These are phyloP conservation scores for Prenolepis imparis DNA, from an alignment of 2,888 invertebrate genomes.

Conservation along the genomic window DNA sequence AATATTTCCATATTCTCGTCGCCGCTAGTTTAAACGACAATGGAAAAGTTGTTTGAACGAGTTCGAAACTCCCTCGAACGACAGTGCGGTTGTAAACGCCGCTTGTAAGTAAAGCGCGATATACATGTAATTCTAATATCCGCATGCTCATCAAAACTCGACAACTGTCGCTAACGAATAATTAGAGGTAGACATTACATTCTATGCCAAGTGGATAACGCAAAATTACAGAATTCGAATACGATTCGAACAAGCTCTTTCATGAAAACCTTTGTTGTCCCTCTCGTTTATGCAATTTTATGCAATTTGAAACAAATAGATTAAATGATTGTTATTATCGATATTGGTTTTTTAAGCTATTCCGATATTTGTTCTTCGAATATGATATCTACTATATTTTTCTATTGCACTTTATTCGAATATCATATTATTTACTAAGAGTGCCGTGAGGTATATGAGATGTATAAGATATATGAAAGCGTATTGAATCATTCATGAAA, in stretches of 20 bases:
- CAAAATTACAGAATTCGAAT: slow-evolving; percentile 9
- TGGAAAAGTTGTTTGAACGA: slow-evolving; percentile 31
- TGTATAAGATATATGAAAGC: not conserved
- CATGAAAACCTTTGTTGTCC: not conserved
- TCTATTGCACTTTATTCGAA: not conserved
- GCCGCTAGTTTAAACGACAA: not conserved
- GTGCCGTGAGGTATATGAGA: not conserved
- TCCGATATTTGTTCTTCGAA: not conserved
- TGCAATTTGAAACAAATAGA: not conserved
- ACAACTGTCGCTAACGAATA: slow-evolving; percentile 37
- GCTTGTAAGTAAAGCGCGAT: slow-evolving; percentile 8
- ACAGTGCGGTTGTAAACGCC: not conserved
- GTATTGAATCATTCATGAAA: not conserved
- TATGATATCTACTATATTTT: not conserved
- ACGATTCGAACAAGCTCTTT: not conserved
- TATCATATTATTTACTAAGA: not conserved
- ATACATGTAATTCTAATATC: slow-evolving; percentile 4
- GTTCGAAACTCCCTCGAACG: slow-evolving; percentile 38
- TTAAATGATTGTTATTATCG: not conserved
- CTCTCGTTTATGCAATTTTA: slow-evolving; percentile 18
- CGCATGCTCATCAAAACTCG: slow-evolving; percentile 9
- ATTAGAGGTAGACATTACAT: slow-evolving; percentile 9
- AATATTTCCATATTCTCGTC: slow-evolving; percentile 17
- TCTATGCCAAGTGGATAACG: not conserved
- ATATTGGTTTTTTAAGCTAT: not conserved